Evolutionary conservation across 2,113 vertebrate species (phyloP).

Genomic region (Eurypyga helias): DNA sequence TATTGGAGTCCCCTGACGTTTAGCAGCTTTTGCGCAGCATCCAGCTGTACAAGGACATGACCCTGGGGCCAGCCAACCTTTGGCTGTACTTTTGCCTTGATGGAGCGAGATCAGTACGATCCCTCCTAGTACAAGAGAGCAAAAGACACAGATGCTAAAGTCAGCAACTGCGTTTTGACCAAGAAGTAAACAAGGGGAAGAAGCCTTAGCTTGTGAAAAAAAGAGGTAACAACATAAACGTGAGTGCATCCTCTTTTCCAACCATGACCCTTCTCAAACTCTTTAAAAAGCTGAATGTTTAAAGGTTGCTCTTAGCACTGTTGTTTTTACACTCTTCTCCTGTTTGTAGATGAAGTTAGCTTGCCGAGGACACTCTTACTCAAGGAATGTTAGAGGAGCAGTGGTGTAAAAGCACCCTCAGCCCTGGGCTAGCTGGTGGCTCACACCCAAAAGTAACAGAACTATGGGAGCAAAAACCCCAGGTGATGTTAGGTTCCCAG

Average conservation of each 20-base stretch:
- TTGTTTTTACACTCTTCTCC: not conserved
- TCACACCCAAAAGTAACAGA: not conserved
- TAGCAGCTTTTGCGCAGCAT: slow-evolving; percentile 4
- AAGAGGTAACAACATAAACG: not conserved
- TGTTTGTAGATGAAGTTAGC: not conserved
- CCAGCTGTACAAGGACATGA: not conserved
- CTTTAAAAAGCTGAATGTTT: not conserved
- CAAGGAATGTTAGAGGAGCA: not conserved
- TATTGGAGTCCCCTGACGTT: not conserved
- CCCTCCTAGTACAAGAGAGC: not conserved
- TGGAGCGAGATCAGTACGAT: not conserved
- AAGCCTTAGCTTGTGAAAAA: not conserved
- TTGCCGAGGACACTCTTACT: not conserved
- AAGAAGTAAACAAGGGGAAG: not conserved
- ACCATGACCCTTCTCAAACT: not conserved
- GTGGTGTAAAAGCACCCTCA: not conserved
- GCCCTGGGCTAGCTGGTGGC: not conserved
- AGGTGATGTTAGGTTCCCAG: not conserved
- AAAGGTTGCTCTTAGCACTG: not conserved
- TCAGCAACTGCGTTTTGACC: not conserved
- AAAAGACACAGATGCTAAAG: slow-evolving; percentile 7
- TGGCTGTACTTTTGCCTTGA: slow-evolving; percentile 36
- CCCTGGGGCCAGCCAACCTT: not conserved
- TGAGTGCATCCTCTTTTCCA: not conserved
- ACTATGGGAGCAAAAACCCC: not conserved